phyloP scores from a whole-genome alignment of 2,888 invertebrate species.

The Norana najaformis region DNA sequence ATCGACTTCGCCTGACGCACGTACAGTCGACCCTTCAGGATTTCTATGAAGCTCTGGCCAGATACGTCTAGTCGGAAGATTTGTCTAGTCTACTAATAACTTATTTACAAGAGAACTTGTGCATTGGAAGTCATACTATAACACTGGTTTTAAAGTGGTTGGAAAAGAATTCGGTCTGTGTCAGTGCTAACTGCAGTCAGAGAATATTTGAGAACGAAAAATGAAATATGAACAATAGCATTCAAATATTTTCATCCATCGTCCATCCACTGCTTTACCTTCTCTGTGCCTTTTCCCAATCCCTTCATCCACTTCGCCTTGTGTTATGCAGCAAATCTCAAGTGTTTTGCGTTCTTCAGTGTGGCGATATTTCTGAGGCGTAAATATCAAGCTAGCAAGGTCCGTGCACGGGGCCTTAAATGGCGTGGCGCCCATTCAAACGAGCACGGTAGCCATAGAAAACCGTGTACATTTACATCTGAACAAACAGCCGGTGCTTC shows the following conservation, averaged over 20 bases:
- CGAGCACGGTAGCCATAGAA: too few relatives aligned
- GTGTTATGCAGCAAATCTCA: too few relatives aligned
- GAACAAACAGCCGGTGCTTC: too few relatives aligned
- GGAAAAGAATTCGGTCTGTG: too few relatives aligned
- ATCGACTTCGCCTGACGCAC: background rate
- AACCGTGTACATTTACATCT: too few relatives aligned
- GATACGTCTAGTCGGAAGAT: background rate
- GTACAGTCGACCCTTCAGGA: background rate
- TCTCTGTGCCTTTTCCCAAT: background rate
- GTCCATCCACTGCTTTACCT: background rate
- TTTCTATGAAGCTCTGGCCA: background rate
- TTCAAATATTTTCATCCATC: background rate
- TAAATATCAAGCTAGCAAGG: too few relatives aligned
- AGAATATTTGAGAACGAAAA: background rate
- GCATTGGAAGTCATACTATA: too few relatives aligned
- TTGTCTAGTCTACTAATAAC: background rate
- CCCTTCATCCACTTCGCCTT: background rate
- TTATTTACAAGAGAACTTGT: background rate
- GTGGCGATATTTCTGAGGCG: too few relatives aligned
- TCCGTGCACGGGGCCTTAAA: too few relatives aligned
- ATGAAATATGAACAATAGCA: background rate
- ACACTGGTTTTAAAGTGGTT: background rate
- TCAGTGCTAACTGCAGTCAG: background rate
- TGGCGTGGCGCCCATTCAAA: too few relatives aligned
- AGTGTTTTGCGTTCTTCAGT: background rate